Percentiles rank a stretch among this genome's conserved stretches.
phyloP scores from a whole-genome alignment of 2,888 invertebrate species.

The Slavum lentiscoides region DNA sequence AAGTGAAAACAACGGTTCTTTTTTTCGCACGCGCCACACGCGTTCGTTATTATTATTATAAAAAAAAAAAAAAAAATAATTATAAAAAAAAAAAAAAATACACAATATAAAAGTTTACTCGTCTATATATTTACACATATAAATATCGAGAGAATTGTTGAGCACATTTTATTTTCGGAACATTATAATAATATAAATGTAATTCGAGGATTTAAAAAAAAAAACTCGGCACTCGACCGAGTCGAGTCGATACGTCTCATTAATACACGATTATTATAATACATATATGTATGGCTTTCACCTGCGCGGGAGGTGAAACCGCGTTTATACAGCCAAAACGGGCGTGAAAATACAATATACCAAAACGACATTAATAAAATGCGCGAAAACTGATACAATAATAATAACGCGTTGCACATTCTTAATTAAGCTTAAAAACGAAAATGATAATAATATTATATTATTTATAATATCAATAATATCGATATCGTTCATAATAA shows the following conservation, averaged over 20 bases:
- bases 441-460: slow-evolving; percentile 9
- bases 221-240: not conserved
- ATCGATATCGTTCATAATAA: not conserved
- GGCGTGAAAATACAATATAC: slow-evolving; percentile 23
- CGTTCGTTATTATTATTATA: not conserved
- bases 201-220: not conserved
- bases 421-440: slow-evolving; percentile 35
- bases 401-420: slow-evolving; percentile 35
- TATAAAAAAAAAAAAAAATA: not conserved
- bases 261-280: not conserved
- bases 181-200: not conserved
- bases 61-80: too few relatives aligned
- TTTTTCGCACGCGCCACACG: not conserved
- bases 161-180: slow-evolving; percentile 27
- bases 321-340: not conserved
- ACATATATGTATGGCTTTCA: slow-evolving; percentile 25
- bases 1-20: slow-evolving; percentile 46
- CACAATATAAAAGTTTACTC: slow-evolving; percentile 7
- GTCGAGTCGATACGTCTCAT: not conserved
- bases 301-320: slow-evolving; percentile 43
- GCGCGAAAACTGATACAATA: not conserved
- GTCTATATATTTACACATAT: slow-evolving; percentile 12
- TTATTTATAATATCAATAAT: not conserved
- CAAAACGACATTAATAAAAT: not conserved
- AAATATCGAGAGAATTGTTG: slow-evolving; percentile 16